Base-by-base conservation (phyloP, 2,797 vertebrate genomes). In the Dendrocincla tyrannina region DNA sequence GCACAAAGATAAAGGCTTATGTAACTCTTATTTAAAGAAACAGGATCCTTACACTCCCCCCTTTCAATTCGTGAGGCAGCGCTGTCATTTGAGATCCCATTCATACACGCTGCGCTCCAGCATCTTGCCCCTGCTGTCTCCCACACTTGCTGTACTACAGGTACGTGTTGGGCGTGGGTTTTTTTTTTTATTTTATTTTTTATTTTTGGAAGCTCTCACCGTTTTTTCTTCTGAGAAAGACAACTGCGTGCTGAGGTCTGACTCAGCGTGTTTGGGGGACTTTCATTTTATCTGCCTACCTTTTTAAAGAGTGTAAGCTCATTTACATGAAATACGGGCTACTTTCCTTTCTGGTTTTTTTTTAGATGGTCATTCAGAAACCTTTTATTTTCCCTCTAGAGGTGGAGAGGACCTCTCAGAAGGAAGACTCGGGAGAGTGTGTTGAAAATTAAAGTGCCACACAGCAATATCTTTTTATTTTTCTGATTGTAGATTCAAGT, bases 81-180 rank as follows among this genome's bases (percentile, higher is more conserved):
- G 10, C 56, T 70, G 41, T 13, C 19, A 25, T 10, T 10, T 7
- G 52, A 13, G 23, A 16, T 27, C 30, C 3, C 2, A 0, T 6
- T 47, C 64, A 11, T 11, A 47, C 42, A 0, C 10, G 3, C 64
- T 4, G 60, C 32, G 68, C 75, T 56, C 76, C 33, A 1, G 35
- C 3, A 0, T 28, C 52, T 46, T 1, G 10, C 30, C 7, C 5
- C 68, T 8, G 0, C 32, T 14, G 0, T 3, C 62, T 4, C 10
- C 0, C 49, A 23, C 49, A 0, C 23, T 10, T 18, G 69, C 46
- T 44, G 46, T 4, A n/a, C 58, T 4, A 3, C 62, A 91, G 96
- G 95, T 96, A 94, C 0, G 73, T 7, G 32, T 8, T 5, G 18
- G 23, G 0, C 10, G 28, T 11, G 2, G 2, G 1, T 1, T 8